Evolutionary conservation across 1,140 invertebrate genomes (phyloP).

Genomic region (Drosophila azteca): DNA sequence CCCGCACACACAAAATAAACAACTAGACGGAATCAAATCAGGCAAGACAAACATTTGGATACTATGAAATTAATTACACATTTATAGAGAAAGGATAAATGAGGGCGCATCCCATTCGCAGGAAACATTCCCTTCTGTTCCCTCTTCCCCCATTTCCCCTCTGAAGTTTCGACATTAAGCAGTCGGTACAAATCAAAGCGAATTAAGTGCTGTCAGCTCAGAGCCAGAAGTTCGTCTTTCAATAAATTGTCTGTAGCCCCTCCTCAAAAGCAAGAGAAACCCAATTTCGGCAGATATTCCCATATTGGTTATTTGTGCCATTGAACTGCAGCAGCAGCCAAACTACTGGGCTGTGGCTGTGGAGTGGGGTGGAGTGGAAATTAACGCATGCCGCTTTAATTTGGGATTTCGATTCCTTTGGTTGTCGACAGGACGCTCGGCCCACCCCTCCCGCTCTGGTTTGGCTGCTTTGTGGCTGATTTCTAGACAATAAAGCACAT

Average conservation of each 20-base stretch:
- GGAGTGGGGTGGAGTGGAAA: conserved; percentile 13
- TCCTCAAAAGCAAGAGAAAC: background rate
- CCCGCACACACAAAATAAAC: background rate
- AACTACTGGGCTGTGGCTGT: too few species aligned
- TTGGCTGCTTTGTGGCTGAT: conserved; percentile 36
- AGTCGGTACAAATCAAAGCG: conserved; percentile 28
- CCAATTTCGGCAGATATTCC: background rate
- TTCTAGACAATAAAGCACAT: conserved; percentile 61
- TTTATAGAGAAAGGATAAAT: background rate
- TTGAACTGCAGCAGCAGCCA: conserved; percentile 28
- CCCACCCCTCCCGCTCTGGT: background rate
- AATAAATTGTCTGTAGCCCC: conserved; percentile 28
- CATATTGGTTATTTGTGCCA: conserved; percentile 27
- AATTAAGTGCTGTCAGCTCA: conserved; percentile 38
- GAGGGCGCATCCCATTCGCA: background rate
- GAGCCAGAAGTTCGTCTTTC: conserved; percentile 35
- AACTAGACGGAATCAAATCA: too few species aligned
- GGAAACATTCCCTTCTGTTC: background rate
- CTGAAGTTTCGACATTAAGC: background rate
- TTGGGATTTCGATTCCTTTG: conserved; percentile 59
- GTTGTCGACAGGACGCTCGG: conserved; percentile 3
- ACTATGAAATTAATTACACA: background rate
- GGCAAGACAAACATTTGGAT: too few species aligned
- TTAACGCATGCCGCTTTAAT: conserved; percentile 56
- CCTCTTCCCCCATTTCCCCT: background rate